Percentiles rank a stretch among this genome's conserved stretches.
Conservation (phyloP, 2,888 invertebrate species). For the Ichneumoninae sp. region DNA sequence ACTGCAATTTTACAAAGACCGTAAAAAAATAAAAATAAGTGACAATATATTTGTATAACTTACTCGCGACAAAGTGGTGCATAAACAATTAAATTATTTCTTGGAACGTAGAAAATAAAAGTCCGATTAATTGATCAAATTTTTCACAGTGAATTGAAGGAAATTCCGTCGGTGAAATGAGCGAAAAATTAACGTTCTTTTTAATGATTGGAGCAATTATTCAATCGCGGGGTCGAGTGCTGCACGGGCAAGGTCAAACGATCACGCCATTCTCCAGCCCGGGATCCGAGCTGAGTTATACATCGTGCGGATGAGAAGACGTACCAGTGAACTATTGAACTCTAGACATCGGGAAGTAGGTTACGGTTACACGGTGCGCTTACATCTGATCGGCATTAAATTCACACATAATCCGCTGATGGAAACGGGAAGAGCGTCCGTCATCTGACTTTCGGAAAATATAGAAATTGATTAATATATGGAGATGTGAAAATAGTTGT, state of each 20-base stretch:
- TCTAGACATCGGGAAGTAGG: not conserved
- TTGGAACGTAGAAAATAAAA: too few species aligned
- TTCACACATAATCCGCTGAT: too few species aligned
- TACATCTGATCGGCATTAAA: too few species aligned
- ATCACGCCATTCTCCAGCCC: constrained; percentile 37
- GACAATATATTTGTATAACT: not conserved
- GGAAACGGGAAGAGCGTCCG: too few species aligned
- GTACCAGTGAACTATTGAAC: not conserved
- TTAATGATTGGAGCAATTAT: constrained; percentile 38
- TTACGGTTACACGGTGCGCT: not conserved
- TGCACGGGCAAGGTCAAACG: constrained; percentile 37
- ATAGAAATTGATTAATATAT: too few species aligned
- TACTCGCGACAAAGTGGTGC: not conserved
- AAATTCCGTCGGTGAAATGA: not conserved
- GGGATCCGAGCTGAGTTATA: not conserved
- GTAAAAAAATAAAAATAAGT: not conserved
- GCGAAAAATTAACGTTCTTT: constrained; percentile 7
- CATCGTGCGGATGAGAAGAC: not conserved
- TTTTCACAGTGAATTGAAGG: not conserved
- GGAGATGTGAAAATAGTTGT: too few species aligned
- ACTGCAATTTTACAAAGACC: not conserved
- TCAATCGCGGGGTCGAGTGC: constrained; percentile 12
- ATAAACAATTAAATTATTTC: not conserved
- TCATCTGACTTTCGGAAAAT: too few species aligned
- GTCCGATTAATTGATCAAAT: constrained; percentile 2